Percentiles rank a stretch among this genome's conserved stretches.
Conservation (phyloP, 2,888 invertebrate species). For the Agrochola lota region DNA sequence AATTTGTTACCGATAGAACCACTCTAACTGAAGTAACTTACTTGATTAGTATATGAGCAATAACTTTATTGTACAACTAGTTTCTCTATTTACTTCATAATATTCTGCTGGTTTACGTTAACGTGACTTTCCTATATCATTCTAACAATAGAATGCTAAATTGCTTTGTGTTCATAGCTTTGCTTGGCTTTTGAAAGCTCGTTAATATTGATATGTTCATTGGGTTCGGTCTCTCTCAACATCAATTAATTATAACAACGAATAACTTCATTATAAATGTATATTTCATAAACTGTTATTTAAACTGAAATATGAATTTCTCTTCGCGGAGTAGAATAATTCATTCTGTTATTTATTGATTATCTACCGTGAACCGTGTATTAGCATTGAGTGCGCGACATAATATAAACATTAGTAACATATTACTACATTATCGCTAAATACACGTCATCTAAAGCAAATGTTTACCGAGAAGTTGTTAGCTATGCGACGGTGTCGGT, state of each 20-base stretch:
- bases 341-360: conserved; percentile 66
- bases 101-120: conserved; percentile 19
- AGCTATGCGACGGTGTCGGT: conserved; percentile 71
- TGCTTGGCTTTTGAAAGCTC: conserved; percentile 42
- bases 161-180: conserved; percentile 32
- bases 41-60: conserved; percentile 6
- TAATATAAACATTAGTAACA: conserved; percentile 83
- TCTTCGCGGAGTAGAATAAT: conserved; percentile 52
- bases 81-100: conserved; percentile 19
- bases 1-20: background rate
- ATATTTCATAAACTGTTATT: conserved; percentile 35
- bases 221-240: conserved; percentile 24
- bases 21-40: conserved; percentile 9
- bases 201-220: conserved; percentile 32
- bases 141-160: conserved; percentile 48
- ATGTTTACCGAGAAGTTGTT: conserved; percentile 81
- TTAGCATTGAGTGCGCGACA: conserved; percentile 78
- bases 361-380: conserved; percentile 78
- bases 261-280: conserved; percentile 26
- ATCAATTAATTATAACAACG: conserved; percentile 33
- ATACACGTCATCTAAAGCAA: conserved; percentile 80
- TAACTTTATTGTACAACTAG: background rate
- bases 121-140: conserved; percentile 37
- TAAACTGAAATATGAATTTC: conserved; percentile 34
- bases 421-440: conserved; percentile 83